phyloP scores from a whole-genome alignment of 2,888 invertebrate species.

The Tiphia femorata region DNA sequence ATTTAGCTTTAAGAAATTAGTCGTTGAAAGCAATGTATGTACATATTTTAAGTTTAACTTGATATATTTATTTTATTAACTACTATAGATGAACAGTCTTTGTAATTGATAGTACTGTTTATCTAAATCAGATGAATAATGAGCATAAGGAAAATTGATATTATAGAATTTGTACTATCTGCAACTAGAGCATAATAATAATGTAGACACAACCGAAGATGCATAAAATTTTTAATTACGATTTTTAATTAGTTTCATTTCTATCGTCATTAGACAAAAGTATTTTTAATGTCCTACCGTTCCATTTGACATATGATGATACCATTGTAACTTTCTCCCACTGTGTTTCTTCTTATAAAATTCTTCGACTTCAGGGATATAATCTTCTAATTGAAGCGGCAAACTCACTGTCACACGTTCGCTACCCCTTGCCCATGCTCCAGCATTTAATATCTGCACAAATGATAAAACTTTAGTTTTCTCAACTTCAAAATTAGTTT shows the following conservation, averaged over 20 bases:
- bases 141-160: conserved; percentile 1
- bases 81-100: background rate
- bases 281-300: conserved; percentile 72
- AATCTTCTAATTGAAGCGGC: conserved; percentile 97
- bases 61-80: conserved; percentile 6
- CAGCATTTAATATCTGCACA: conserved; percentile 89
- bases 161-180: background rate
- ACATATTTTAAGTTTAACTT: too few species aligned
- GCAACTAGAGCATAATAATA: background rate
- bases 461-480: conserved; percentile 6
- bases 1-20: too few species aligned
- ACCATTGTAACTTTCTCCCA: conserved; percentile 98
- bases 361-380: conserved; percentile 98
- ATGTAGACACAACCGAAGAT: background rate
- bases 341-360: conserved; percentile 98
- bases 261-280: background rate
- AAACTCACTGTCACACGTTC: conserved; percentile 96
- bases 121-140: too few species aligned
- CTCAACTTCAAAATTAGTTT: background rate
- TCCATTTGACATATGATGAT: conserved; percentile 99
- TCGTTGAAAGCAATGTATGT: too few species aligned
- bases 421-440: conserved; percentile 97
- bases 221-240: background rate
- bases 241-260: too few species aligned
- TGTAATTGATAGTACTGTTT: too few species aligned